Evolutionary conservation across 2,113 vertebrate genomes (phyloP), one percentile per base, ranked within the genome.

Genomic region (Nothoprocta pentlandii): DNA sequence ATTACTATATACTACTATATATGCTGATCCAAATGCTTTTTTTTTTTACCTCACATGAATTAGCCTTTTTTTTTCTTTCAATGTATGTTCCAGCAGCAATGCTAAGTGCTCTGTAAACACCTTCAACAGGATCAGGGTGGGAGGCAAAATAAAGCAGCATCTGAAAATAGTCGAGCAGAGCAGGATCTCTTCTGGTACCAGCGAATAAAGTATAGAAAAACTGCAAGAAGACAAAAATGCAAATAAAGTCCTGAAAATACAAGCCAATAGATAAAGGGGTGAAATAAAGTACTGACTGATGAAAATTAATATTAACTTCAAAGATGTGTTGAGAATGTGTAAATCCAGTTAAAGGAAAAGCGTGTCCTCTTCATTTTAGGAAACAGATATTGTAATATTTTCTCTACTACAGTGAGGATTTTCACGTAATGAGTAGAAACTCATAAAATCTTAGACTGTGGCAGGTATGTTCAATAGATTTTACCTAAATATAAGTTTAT

Each of bases 131-230:
- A 81, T 99, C 96, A 5, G 98, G 97, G 80, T 99, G 98, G 16
- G 97, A 96, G 30, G 98, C 97, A 82, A 99, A 99, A 95, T 98
- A 99, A 84, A 98, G 98, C 56, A 99, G 96, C 98, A 99, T 99
- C 64, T 97, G 95, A 15, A 86, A 92, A 42, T 99, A 99, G 96
- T 98, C 94, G 32, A 99, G 96, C 70, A 75, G 94, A 21, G 98
- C 89, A 6, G 98, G 98, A 3, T 95, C 88, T 53, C 87, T 73
- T 49, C 94, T 94, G 47, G 42, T 94, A 96, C 98, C 98, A 6
- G 96, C 98, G 98, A 99, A 99, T 77, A 99, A 67, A 80, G 85
- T 95, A 89, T 99, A 99, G 95, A 99, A 99, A 94, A 99, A 98
- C 99, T 99, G 69, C 20, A 66, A 90, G 75, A 90, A 14, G 51